Percentiles rank a stretch among this genome's conserved stretches.
These are phyloP conservation scores for Sebastolobus altivelis DNA, from an alignment of 2,797 vertebrate species.

Conservation along the genomic window DNA sequence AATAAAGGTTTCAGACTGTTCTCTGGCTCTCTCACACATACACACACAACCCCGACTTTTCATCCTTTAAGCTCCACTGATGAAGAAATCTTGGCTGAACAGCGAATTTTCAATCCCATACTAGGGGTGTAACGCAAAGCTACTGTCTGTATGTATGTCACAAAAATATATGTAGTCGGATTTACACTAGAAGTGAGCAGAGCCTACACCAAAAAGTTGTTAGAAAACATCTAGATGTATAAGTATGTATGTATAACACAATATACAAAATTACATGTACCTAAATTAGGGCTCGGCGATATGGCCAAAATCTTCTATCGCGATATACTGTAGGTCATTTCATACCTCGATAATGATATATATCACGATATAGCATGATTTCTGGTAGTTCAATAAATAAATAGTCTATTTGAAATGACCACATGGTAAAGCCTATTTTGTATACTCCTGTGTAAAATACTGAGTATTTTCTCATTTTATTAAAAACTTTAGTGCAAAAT, in stretches of 20 bases:
- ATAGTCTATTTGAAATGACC: too few relatives aligned
- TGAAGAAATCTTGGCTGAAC: conserved; percentile 9
- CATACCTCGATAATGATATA: too few relatives aligned
- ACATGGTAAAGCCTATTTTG: too few relatives aligned
- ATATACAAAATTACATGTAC: not conserved
- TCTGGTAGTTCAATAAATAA: too few relatives aligned
- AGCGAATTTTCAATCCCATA: not conserved
- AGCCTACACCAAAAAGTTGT: not conserved
- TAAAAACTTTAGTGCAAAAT: too few relatives aligned
- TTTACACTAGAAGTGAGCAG: not conserved
- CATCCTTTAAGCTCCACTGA: not conserved
- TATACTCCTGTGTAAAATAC: too few relatives aligned
- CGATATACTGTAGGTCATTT: too few relatives aligned
- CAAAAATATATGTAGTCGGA: not conserved
- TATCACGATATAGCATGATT: too few relatives aligned
- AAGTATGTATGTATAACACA: not conserved
- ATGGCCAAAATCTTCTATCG: too few relatives aligned
- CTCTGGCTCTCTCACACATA: not conserved
- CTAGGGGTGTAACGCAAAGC: not conserved
- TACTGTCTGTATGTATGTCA: not conserved
- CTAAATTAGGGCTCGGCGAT: not conserved
- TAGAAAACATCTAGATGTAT: not conserved
- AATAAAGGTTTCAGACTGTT: not conserved
- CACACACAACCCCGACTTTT: not conserved
- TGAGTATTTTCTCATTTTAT: too few relatives aligned